phyloP scores from a whole-genome alignment of 2,797 vertebrate species.

The Serranus cabrilla region DNA sequence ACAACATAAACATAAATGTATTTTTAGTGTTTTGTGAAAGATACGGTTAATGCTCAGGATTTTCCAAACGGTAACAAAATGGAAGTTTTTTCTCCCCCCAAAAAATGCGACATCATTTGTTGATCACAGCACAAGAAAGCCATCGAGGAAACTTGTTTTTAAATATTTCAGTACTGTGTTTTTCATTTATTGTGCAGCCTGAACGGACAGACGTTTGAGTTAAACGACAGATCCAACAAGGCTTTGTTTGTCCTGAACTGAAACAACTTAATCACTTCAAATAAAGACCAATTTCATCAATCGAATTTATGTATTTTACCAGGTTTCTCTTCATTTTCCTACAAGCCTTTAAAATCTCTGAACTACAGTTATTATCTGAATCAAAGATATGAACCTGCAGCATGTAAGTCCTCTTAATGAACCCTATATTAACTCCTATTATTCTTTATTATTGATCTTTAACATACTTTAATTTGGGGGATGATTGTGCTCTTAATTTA shows the following conservation, averaged over 20 bases:
- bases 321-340: neutral
- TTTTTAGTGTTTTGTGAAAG: conserved; percentile 25
- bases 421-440: too few relatives aligned
- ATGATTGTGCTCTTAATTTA: neutral
- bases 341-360: neutral
- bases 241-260: conserved; percentile 24
- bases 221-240: neutral
- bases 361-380: too few relatives aligned
- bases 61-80: conserved; percentile 6
- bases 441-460: too few relatives aligned
- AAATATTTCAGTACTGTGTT: neutral
- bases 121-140: conserved; percentile 12
- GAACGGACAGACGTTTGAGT: neutral
- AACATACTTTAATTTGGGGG: neutral
- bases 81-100: neutral
- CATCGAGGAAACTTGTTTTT: neutral
- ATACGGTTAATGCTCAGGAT: conserved; percentile 58
- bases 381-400: neutral
- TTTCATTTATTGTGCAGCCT: conserved; percentile 11
- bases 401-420: too few relatives aligned
- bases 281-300: conserved; percentile 57
- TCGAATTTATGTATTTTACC: neutral
- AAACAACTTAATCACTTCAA: conserved; percentile 25
- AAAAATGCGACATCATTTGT: neutral
- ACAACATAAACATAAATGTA: conserved; percentile 29